Conservation (phyloP, 2,888 invertebrate genomes). For the Agrotis segetum region DNA sequence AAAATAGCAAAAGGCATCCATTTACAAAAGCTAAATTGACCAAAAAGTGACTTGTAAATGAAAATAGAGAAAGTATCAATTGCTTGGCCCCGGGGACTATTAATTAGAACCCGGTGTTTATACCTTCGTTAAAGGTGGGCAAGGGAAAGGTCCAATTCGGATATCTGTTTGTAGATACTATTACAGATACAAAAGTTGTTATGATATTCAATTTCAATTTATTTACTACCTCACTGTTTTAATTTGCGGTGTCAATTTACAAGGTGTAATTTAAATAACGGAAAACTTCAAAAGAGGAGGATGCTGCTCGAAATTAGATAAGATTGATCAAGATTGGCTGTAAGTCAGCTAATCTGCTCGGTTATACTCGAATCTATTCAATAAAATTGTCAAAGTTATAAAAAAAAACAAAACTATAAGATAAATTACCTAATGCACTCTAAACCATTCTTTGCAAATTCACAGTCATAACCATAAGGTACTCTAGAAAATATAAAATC, state of each 20-base stretch:
- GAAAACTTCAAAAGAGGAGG: too few relatives aligned
- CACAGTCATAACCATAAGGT: too few relatives aligned
- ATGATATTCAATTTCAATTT: slow-evolving; percentile 14
- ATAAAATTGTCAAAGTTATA: too few relatives aligned
- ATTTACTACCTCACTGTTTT: neutral
- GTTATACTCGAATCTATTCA: too few relatives aligned
- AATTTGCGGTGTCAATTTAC: neutral
- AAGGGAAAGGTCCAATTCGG: slow-evolving; percentile 18
- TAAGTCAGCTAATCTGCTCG: too few relatives aligned
- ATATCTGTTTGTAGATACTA: slow-evolving; percentile 31
- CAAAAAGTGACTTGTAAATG: slow-evolving; percentile 30
- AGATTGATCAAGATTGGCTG: too few relatives aligned
- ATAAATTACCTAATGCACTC: too few relatives aligned
- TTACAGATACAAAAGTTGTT: slow-evolving; percentile 14
- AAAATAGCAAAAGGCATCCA: too few relatives aligned
- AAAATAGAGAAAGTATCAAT: slow-evolving; percentile 46
- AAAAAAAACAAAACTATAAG: too few relatives aligned
- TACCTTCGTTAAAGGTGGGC: slow-evolving; percentile 47
- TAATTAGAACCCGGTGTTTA: slow-evolving; percentile 40
- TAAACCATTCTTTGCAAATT: too few relatives aligned
- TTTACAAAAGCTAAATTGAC: slow-evolving; percentile 19
- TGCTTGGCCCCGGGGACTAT: slow-evolving; percentile 39
- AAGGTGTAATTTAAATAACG: too few relatives aligned
- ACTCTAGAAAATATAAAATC: neutral
- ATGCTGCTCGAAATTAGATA: too few relatives aligned